These are phyloP conservation scores for Drosophila auraria DNA, from an alignment of 1,140 invertebrate genomes.

Conservation along the genomic window DNA sequence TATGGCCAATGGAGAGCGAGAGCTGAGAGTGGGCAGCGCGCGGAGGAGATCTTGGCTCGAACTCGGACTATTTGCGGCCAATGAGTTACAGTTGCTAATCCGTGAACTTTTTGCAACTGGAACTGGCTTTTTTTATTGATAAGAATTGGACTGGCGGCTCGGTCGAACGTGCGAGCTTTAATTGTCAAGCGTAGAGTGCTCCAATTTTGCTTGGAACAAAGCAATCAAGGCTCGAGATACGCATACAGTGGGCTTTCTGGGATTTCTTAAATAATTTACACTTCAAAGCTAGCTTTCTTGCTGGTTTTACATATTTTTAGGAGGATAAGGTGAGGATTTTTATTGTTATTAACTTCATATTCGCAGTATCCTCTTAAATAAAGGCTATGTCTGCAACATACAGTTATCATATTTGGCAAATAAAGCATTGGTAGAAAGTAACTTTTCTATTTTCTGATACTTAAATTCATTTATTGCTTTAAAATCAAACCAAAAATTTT, in stretches of 20 bases:
- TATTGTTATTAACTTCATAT: background rate
- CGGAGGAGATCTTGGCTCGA: constrained; percentile 40
- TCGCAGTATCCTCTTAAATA: background rate
- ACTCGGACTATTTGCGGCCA: constrained; percentile 27
- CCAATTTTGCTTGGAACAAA: constrained; percentile 53
- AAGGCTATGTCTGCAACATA: too few species aligned
- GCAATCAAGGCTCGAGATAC: constrained; percentile 31
- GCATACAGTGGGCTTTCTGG: constrained; percentile 23
- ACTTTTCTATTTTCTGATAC: too few species aligned
- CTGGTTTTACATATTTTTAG: background rate
- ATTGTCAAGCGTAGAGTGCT: constrained; percentile 56
- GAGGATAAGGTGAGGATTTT: too few species aligned
- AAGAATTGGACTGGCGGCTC: constrained; percentile 61
- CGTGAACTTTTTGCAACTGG: constrained; percentile 65
- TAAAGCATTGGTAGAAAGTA: too few species aligned
- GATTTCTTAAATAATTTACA: background rate
- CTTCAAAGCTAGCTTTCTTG: too few species aligned
- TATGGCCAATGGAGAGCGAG: constrained; percentile 45
- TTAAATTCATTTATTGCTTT: too few species aligned
- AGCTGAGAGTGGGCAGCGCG: constrained; percentile 33
- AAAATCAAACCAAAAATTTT: background rate
- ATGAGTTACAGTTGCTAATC: constrained; percentile 54
- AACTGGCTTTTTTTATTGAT: constrained; percentile 67
- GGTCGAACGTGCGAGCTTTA: constrained; percentile 42
- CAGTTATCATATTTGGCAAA: background rate